These are phyloP conservation scores for Typhlomys cinereus DNA, from an alignment of 2,113 vertebrate genomes.

Conservation along the genomic window DNA sequence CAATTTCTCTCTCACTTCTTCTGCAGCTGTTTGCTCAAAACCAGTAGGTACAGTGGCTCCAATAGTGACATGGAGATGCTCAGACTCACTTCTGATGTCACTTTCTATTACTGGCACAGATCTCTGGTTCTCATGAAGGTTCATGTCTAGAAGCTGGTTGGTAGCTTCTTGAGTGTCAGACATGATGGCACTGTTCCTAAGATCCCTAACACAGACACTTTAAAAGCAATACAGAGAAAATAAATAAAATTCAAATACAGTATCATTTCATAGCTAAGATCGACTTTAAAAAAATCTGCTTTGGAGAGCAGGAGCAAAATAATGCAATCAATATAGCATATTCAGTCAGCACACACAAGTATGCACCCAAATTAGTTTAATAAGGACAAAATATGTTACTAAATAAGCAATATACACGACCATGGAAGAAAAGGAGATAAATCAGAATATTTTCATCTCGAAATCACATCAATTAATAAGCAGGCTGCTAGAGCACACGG, in stretches of 20 bases:
- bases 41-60: conserved; percentile 98
- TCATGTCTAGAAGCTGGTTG: conserved; percentile 63
- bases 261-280: conserved; percentile 14
- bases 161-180: conserved; percentile 63
- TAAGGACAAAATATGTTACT: neutral
- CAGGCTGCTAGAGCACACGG: neutral
- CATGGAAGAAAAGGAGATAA: neutral
- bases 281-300: conserved; percentile 35
- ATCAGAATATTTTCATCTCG: neutral
- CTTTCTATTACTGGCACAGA: conserved; percentile 5
- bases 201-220: neutral
- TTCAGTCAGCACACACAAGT: neutral
- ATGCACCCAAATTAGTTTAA: neutral
- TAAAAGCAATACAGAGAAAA: conserved; percentile 31
- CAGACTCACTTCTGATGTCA: neutral
- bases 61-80: conserved; percentile 84
- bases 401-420: neutral
- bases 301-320: neutral
- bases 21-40: conserved; percentile 94
- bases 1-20: conserved; percentile 95
- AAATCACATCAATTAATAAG: neutral
- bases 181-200: conserved; percentile 68
- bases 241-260: neutral
- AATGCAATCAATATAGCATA: neutral
- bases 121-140: conserved; percentile 43